phyloP scores from a whole-genome alignment of 2,797 vertebrate species.

The Austrolebias charrua region DNA sequence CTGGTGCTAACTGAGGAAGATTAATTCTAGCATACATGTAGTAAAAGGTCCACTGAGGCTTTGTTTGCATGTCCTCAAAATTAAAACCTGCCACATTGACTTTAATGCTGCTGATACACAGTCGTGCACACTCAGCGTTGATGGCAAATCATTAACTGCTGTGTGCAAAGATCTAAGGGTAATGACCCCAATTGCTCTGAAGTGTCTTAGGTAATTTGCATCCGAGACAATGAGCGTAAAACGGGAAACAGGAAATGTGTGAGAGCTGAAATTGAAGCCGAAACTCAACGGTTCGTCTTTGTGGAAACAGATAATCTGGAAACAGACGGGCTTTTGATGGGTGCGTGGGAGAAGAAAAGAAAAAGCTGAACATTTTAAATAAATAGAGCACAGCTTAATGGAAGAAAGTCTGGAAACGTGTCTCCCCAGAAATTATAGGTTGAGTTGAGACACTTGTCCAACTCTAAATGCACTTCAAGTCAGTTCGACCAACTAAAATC shows the following conservation, averaged over 20 bases:
- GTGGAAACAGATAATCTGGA: constrained; percentile 25
- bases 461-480: no score
- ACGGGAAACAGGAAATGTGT: background rate
- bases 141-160: constrained; percentile 54
- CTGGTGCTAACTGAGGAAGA: background rate
- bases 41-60: constrained; percentile 4
- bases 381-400: no score
- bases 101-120: constrained; percentile 16
- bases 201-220: constrained; percentile 40
- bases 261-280: constrained; percentile 27
- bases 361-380: no score
- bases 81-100: constrained; percentile 21
- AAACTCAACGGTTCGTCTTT: constrained; percentile 19
- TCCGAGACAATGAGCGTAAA: constrained; percentile 29
- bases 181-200: constrained; percentile 50
- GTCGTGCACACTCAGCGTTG: background rate
- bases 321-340: constrained; percentile 27
- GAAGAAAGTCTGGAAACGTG: no score
- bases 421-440: no score
- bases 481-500: no score
- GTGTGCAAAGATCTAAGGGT: constrained; percentile 44
- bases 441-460: no score
- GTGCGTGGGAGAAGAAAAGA: background rate
- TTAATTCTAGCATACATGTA: constrained; percentile 1
- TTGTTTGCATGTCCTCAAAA: constrained; percentile 20